A percentile compares a stretch with the other conserved stretches of the same genome.
Conservation (phyloP, 1,140 invertebrate genomes). For the Phymorhynchus buccinoides region DNA sequence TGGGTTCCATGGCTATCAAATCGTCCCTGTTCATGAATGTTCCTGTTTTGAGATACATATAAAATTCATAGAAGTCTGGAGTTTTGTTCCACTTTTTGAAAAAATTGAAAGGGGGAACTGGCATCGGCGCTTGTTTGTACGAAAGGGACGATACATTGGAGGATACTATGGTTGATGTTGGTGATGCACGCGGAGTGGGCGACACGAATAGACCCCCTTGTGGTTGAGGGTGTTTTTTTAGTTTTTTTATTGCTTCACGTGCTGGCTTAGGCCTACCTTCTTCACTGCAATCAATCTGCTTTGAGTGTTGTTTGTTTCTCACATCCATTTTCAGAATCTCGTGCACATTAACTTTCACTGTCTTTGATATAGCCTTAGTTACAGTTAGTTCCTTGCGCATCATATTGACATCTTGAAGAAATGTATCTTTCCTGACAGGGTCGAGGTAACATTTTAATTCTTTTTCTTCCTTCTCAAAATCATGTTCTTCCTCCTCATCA, state of each 20-base stretch:
- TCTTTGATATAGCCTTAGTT: neutral
- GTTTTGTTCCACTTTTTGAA: constrained; percentile 18
- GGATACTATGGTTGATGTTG: neutral
- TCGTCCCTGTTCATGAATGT: neutral
- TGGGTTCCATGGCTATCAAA: too few relatives aligned
- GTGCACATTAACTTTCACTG: neutral
- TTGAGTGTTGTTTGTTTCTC: neutral
- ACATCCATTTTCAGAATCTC: neutral
- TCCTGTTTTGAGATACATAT: neutral
- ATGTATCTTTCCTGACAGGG: neutral
- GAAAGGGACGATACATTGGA: neutral
- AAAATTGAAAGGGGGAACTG: neutral
- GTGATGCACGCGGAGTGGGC: neutral
- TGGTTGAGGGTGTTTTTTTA: neutral
- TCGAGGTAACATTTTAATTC: neutral
- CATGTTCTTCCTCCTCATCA: constrained; percentile 17
- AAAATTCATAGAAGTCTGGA: constrained; percentile 13
- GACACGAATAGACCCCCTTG: too few relatives aligned
- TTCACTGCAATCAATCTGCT: neutral
- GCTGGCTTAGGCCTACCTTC: constrained; percentile 1
- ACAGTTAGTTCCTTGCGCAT: neutral
- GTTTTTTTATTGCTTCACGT: constrained; percentile 17
- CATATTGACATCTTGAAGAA: neutral
- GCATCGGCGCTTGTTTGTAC: neutral
- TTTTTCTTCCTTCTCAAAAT: too few relatives aligned